These are phyloP conservation scores for Thermophis baileyi DNA, from an alignment of 2,113 vertebrate genomes.

Conservation along the genomic window DNA sequence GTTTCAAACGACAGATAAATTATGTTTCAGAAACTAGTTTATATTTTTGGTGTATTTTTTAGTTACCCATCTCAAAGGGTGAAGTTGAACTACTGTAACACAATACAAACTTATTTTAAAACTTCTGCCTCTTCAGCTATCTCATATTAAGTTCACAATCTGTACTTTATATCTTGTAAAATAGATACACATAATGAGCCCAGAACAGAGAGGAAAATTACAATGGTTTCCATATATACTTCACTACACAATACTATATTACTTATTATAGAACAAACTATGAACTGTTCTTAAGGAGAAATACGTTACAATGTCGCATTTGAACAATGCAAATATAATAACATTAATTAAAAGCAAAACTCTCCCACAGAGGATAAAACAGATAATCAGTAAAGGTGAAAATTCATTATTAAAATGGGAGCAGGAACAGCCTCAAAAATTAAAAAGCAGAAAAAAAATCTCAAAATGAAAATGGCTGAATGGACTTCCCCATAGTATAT, in stretches of 20 bases:
- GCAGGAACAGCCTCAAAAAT: neutral
- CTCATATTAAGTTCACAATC: neutral
- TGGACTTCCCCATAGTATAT: neutral
- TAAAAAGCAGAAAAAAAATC: neutral
- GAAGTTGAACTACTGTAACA: neutral
- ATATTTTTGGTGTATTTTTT: neutral
- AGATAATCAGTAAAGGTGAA: neutral
- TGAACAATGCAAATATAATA: neutral
- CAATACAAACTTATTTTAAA: neutral
- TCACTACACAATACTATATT: neutral
- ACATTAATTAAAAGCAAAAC: neutral
- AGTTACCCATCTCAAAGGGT: neutral
- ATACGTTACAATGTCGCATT: neutral
- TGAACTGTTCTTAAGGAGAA: neutral
- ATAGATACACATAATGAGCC: neutral
- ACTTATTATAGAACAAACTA: neutral
- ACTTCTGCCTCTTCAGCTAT: slow-evolving; percentile 10
- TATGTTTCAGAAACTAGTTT: neutral
- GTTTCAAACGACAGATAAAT: slow-evolving; percentile 17
- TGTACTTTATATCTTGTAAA: neutral
- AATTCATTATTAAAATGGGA: neutral
- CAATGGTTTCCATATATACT: neutral
- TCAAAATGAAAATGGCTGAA: neutral
- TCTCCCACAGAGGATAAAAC: neutral
- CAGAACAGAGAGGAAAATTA: neutral